Percentiles rank a stretch among this genome's conserved stretches.
These are phyloP conservation scores for Parapristionchus giblindavisi DNA, from an alignment of 2,888 invertebrate species.

Conservation along the genomic window DNA sequence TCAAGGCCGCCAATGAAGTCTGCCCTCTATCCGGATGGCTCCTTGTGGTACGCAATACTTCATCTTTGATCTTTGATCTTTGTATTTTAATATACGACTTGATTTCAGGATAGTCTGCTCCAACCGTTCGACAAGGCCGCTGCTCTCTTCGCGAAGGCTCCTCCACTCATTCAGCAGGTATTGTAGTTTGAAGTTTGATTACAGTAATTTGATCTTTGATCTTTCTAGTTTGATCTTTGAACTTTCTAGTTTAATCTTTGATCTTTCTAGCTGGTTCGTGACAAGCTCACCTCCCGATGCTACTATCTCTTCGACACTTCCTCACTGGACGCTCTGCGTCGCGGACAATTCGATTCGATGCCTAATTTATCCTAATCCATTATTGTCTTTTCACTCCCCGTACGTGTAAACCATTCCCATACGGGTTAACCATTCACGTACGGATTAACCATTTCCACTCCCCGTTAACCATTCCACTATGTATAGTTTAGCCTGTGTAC, in stretches of 20 bases:
- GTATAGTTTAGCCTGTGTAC: too few relatives aligned
- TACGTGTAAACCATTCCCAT: too few relatives aligned
- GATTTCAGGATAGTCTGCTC: slow-evolving; percentile 25
- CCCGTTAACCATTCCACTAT: too few relatives aligned
- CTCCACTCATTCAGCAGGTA: slow-evolving; percentile 8
- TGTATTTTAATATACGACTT: slow-evolving; percentile 14
- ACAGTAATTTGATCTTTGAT: background rate
- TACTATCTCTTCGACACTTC: background rate
- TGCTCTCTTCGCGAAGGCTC: slow-evolving; percentile 2
- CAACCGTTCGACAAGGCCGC: slow-evolving; percentile 39
- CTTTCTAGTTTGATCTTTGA: background rate
- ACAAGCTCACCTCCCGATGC: slow-evolving; percentile 7
- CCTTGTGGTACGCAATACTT: too few relatives aligned
- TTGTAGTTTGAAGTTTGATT: too few relatives aligned
- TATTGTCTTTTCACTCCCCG: background rate
- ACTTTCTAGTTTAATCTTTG: background rate
- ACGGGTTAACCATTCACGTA: too few relatives aligned
- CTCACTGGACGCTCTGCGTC: slow-evolving; percentile 15
- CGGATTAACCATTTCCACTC: too few relatives aligned
- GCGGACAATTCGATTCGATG: slow-evolving; percentile 16
- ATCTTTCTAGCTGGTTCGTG: slow-evolving; percentile 5
- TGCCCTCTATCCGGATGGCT: slow-evolving; percentile 25
- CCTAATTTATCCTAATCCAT: slow-evolving; percentile 1
- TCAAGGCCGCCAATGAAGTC: background rate
- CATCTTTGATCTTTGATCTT: slow-evolving; percentile 24